Evolutionary conservation across 2,797 vertebrate genomes (phyloP).

Genomic region (Trichosurus vulpecula): DNA sequence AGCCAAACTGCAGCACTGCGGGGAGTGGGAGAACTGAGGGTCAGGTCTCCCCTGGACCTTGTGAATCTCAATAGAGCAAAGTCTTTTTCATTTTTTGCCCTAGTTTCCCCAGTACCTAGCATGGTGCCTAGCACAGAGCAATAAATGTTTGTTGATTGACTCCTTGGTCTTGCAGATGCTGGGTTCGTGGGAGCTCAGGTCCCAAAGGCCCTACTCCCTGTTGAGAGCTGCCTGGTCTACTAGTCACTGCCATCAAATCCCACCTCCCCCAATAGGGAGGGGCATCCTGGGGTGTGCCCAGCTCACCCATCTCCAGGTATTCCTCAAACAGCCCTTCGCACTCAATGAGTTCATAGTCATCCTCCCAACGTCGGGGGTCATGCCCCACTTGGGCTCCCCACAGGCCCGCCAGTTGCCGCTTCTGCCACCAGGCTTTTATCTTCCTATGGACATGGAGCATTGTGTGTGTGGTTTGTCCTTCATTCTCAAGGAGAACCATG

Average conservation of each 20-base stretch:
- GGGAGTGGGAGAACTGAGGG: background rate
- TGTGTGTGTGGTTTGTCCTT: no score
- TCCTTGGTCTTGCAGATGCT: background rate
- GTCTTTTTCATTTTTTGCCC: background rate
- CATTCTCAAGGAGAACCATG: no score
- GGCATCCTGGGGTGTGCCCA: background rate
- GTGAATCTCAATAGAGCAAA: background rate
- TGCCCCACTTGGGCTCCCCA: slow-evolving; percentile 77
- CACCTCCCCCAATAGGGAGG: background rate
- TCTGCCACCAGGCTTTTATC: slow-evolving; percentile 88
- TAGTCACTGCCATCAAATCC: no score
- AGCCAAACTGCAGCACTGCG: slow-evolving; percentile 89
- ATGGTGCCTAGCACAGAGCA: background rate
- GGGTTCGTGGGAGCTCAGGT: background rate
- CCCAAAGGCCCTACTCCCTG: background rate
- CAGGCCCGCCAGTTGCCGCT: slow-evolving; percentile 82
- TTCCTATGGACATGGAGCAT: slow-evolving; percentile 80
- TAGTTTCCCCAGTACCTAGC: background rate
- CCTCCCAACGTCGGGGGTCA: slow-evolving; percentile 85
- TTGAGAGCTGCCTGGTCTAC: no score
- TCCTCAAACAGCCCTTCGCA: slow-evolving; percentile 89
- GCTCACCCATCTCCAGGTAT: slow-evolving; percentile 89
- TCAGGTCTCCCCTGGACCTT: background rate
- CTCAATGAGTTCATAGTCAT: slow-evolving; percentile 87
- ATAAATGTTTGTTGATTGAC: background rate